phyloP scores from a whole-genome alignment of 2,888 invertebrate species.

The Electrophaes corylata region DNA sequence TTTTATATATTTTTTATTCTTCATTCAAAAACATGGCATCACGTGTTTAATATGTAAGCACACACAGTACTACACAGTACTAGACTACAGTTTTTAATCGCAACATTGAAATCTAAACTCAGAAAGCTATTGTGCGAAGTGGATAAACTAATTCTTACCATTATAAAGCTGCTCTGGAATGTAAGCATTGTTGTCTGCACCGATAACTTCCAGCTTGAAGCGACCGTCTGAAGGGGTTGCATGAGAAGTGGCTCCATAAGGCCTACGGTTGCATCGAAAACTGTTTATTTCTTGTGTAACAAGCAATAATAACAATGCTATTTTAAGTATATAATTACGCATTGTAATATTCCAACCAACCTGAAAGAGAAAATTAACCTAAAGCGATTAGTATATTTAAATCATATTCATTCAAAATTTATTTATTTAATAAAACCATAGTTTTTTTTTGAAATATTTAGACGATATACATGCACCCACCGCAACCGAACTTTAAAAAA shows the following conservation, averaged over 20 bases:
- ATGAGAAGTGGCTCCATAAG: conserved; percentile 65
- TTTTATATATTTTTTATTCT: no score
- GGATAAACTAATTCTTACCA: conserved; percentile 47
- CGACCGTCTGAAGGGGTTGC: conserved; percentile 69
- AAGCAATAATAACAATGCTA: conserved; percentile 12
- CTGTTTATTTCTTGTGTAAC: conserved; percentile 31
- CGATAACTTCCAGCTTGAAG: conserved; percentile 58
- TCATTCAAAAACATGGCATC: no score
- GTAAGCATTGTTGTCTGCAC: conserved; percentile 58
- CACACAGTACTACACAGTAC: no score
- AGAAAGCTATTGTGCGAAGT: no score
- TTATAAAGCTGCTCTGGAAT: conserved; percentile 73
- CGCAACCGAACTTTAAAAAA: neutral
- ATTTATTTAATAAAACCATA: no score
- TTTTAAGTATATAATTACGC: neutral
- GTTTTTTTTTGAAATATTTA: no score
- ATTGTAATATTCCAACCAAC: neutral
- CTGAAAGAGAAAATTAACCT: neutral
- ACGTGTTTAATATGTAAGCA: no score
- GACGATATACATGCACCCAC: no score
- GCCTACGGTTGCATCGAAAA: conserved; percentile 71
- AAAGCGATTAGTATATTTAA: neutral
- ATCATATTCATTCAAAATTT: no score
- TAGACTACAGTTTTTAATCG: no score
- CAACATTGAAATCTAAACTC: no score